These are phyloP conservation scores for Actinemys pallida DNA, from an alignment of 2,113 vertebrate genomes.

Conservation along the genomic window DNA sequence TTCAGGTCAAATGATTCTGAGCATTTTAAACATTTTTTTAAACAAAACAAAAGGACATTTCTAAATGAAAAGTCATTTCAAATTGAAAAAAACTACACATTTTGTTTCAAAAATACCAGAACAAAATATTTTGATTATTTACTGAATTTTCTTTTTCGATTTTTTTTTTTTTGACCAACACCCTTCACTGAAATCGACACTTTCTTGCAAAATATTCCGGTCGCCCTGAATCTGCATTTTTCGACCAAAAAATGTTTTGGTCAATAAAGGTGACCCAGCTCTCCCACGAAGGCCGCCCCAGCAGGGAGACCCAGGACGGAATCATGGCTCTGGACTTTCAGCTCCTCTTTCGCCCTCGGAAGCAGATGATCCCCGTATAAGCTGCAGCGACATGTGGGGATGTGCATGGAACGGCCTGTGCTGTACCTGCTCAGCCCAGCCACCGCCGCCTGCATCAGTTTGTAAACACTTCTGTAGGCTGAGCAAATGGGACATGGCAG, in stretches of 20 bases:
- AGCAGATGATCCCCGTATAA: neutral
- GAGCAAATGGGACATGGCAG: neutral
- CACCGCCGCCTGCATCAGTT: neutral
- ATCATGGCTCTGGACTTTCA: neutral
- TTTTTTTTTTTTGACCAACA: neutral
- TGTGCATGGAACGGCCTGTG: neutral
- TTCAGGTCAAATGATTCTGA: neutral
- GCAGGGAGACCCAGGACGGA: neutral
- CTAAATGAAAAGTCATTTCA: neutral
- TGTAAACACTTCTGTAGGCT: neutral
- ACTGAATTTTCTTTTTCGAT: neutral
- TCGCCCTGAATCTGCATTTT: neutral
- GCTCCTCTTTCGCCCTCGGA: neutral
- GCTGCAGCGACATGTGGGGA: too few species aligned
- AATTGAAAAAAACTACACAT: neutral
- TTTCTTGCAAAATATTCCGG: neutral
- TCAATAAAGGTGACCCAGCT: too few species aligned
- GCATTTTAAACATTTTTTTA: neutral
- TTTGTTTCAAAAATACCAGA: neutral
- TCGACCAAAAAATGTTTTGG: neutral
- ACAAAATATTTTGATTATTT: neutral
- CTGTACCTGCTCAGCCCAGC: neutral
- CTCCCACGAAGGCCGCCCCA: neutral
- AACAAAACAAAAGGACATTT: neutral
- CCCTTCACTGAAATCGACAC: neutral